Evolutionary conservation across 2,113 vertebrate species (phyloP).

Genomic region (Meleagris gallopavo): DNA sequence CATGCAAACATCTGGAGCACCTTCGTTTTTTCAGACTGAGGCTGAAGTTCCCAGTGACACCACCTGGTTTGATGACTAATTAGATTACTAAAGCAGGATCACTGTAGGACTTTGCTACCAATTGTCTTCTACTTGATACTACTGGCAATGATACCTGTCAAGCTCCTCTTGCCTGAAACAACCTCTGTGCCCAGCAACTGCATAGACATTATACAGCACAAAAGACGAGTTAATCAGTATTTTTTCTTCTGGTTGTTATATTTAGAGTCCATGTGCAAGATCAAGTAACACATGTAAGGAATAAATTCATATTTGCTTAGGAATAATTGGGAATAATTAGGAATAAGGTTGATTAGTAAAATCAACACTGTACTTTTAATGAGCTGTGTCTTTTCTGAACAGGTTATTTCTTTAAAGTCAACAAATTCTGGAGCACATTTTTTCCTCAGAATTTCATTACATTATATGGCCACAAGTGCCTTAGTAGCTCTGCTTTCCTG

Average conservation of each 20-base stretch:
- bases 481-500: neutral
- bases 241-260: neutral
- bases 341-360: too few relatives aligned
- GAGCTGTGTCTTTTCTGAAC: neutral
- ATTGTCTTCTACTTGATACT: neutral
- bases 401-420: neutral
- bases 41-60: neutral
- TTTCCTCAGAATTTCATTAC: neutral
- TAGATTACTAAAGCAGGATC: neutral
- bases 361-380: neutral
- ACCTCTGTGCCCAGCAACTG: neutral
- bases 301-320: neutral
- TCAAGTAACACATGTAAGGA: neutral
- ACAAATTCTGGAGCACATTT: neutral
- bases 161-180: neutral
- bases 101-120: neutral
- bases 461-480: neutral
- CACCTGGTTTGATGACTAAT: neutral
- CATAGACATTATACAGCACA: neutral
- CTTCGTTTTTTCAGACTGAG: rapidly evolving
- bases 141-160: neutral
- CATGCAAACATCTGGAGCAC: neutral
- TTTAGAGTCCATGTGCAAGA: neutral
- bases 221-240: neutral
- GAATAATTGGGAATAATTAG: too few relatives aligned